Conservation (phyloP, 2,888 invertebrate genomes). For the Lepidocyrtinus sp. region DNA sequence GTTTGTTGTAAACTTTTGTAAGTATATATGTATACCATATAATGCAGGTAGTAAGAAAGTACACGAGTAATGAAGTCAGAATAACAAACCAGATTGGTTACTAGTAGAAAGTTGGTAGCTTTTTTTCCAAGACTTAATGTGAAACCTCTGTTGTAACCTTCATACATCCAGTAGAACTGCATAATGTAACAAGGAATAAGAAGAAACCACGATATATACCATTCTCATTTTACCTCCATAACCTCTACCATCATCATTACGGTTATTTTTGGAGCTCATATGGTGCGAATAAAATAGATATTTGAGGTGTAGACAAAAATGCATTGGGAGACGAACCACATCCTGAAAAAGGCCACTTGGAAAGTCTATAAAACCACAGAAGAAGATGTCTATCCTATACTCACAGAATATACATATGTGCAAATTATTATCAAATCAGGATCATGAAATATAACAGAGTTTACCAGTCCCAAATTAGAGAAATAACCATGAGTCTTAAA, state of each 20-base stretch:
- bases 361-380: neutral
- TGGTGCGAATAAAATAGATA: slow-evolving; percentile 31
- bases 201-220: slow-evolving; percentile 16
- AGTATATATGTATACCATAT: too few relatives aligned
- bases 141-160: neutral
- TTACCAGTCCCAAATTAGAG: neutral
- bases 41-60: neutral
- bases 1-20: too few relatives aligned
- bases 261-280: slow-evolving; percentile 18
- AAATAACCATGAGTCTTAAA: neutral
- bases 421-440: neutral
- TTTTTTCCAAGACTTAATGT: neutral
- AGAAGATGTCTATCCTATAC: neutral
- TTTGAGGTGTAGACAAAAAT: neutral
- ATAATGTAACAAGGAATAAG: neutral
- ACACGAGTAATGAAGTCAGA: slow-evolving; percentile 23
- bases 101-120: neutral
- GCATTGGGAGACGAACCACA: neutral
- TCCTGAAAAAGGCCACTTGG: neutral
- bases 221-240: slow-evolving; percentile 11
- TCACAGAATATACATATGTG: neutral
- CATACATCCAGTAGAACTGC: neutral
- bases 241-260: slow-evolving; percentile 4
- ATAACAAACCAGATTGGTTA: slow-evolving; percentile 22
- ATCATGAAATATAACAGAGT: neutral